phyloP scores from a whole-genome alignment of 23 tunicate genomes.

The Halocynthia aurantium region DNA sequence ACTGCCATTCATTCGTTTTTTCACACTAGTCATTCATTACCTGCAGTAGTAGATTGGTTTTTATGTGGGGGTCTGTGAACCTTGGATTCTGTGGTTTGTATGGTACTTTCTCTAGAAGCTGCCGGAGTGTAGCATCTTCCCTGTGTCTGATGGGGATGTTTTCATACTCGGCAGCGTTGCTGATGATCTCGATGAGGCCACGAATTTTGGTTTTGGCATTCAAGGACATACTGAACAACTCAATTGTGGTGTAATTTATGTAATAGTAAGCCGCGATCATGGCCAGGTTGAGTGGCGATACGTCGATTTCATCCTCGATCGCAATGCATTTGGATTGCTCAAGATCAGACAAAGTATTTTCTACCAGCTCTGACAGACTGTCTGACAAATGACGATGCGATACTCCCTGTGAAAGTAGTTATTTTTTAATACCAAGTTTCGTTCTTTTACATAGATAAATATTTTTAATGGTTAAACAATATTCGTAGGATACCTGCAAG shows the following conservation, averaged over 20 bases:
- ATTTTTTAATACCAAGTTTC: neutral
- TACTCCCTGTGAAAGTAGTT: constrained; percentile 39
- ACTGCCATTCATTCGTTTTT: neutral
- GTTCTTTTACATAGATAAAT: neutral
- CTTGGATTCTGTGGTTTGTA: constrained; percentile 87
- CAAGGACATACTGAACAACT: constrained; percentile 95
- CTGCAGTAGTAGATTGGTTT: constrained; percentile 69
- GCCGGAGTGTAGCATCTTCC: constrained; percentile 85
- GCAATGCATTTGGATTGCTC: constrained; percentile 89
- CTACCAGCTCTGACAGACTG: constrained; percentile 87
- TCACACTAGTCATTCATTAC: constrained; percentile 1
- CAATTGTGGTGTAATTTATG: constrained; percentile 95
- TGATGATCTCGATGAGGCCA: constrained; percentile 93
- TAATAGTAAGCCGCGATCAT: constrained; percentile 97
- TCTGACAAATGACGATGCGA: constrained; percentile 96
- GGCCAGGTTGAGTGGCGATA: constrained; percentile 89
- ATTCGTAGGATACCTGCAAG: constrained; percentile 29
- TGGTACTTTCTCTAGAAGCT: constrained; percentile 78
- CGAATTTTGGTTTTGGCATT: constrained; percentile 92
- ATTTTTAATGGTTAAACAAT: neutral
- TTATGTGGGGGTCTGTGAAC: constrained; percentile 91
- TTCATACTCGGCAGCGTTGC: constrained; percentile 95
- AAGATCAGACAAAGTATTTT: constrained; percentile 79
- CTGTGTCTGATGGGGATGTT: constrained; percentile 75
- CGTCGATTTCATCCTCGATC: constrained; percentile 95